Conservation (phyloP, 2,797 vertebrate genomes). For the Diceros bicornis region DNA sequence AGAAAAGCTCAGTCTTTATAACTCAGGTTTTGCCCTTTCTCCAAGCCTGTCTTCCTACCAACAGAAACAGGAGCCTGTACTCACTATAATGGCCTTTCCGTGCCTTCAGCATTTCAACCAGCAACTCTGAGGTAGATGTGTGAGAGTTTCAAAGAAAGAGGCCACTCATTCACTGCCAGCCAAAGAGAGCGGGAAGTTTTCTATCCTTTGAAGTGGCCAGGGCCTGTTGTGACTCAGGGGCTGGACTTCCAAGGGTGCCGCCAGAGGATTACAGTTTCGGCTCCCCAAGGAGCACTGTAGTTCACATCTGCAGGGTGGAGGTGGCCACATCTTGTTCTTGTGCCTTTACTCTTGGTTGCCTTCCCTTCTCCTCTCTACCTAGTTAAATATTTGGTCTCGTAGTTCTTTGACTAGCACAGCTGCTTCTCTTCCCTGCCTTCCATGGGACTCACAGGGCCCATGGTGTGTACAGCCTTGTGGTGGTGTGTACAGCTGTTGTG, state of each 20-base stretch:
- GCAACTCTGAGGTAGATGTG: slow-evolving; percentile 66
- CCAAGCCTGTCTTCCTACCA: not conserved
- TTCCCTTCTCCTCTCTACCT: not conserved
- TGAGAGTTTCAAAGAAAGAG: slow-evolving; percentile 77
- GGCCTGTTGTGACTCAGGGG: not conserved
- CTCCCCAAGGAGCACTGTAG: not conserved
- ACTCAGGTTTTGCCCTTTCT: not conserved
- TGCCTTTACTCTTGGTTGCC: not conserved
- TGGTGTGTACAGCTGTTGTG: not conserved
- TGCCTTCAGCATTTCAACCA: slow-evolving; percentile 48
- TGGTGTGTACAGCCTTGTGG: not conserved
- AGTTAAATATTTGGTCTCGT: not conserved
- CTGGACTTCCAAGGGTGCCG: not conserved
- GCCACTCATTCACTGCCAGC: slow-evolving; percentile 59
- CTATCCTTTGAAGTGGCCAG: not conserved
- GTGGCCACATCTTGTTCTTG: not conserved
- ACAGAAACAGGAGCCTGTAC: not conserved
- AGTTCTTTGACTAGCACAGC: not conserved
- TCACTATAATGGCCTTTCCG: slow-evolving; percentile 61
- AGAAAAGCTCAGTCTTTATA: not conserved
- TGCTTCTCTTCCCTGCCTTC: not conserved
- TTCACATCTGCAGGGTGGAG: not conserved
- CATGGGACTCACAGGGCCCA: not conserved
- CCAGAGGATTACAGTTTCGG: not conserved
- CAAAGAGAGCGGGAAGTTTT: slow-evolving; percentile 40